Percentiles rank a stretch among this genome's conserved stretches.
phyloP scores from a whole-genome alignment of 2,888 invertebrate genomes.

The Diarsia dahlii region DNA sequence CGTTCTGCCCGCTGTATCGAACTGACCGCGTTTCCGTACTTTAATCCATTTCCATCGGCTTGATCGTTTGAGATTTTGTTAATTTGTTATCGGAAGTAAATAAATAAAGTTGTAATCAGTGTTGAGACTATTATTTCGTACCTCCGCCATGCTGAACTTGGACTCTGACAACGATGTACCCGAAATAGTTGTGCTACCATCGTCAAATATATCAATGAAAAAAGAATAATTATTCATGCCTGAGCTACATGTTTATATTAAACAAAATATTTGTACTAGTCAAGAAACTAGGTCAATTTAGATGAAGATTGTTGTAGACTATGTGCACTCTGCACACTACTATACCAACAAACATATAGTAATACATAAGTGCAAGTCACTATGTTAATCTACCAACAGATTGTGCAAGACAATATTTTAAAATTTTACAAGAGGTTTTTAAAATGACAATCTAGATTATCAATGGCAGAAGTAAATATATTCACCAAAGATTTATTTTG shows the following conservation, averaged over 20 bases:
- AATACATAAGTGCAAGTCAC: constrained; percentile 4
- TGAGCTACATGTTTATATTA: constrained; percentile 21
- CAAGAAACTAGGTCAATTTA: constrained; percentile 51
- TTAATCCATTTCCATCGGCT: too few relatives aligned
- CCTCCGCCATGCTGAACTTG: too few relatives aligned
- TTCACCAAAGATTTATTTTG: constrained; percentile 1
- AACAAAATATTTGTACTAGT: constrained; percentile 39
- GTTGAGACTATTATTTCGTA: too few relatives aligned
- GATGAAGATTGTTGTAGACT: constrained; percentile 36
- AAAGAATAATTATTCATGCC: constrained; percentile 27
- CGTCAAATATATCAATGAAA: too few relatives aligned
- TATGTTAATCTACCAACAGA: not conserved
- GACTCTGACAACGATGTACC: too few relatives aligned
- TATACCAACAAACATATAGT: constrained; percentile 5
- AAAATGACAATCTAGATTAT: not conserved
- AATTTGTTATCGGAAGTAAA: too few relatives aligned
- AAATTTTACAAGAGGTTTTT: not conserved
- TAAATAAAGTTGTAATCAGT: too few relatives aligned
- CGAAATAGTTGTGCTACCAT: too few relatives aligned
- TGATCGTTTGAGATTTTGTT: too few relatives aligned
- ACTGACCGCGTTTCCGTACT: too few relatives aligned
- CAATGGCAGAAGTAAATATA: not conserved
- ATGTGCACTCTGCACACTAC: not conserved
- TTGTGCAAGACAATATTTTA: not conserved
- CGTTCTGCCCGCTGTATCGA: too few relatives aligned